Conservation (phyloP, 2,888 invertebrate species). For the Phania funesta region DNA sequence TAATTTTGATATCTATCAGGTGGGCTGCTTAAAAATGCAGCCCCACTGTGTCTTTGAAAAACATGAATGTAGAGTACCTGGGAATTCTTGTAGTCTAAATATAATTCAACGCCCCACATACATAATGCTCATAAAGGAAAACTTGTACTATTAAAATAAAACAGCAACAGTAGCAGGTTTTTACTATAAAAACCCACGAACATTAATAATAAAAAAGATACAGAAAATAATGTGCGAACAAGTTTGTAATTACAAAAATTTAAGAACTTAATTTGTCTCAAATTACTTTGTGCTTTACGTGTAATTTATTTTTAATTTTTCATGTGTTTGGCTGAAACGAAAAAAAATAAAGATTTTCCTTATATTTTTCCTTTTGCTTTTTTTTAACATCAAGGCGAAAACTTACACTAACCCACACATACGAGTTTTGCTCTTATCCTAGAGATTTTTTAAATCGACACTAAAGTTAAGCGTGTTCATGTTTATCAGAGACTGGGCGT, state of each 20-base stretch:
- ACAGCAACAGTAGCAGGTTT: neutral
- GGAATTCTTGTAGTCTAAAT: too few relatives aligned
- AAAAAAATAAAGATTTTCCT: conserved; percentile 24
- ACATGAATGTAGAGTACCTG: too few relatives aligned
- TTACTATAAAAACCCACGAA: conserved; percentile 11
- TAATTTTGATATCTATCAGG: too few relatives aligned
- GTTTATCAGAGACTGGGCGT: neutral
- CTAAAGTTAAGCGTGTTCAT: neutral
- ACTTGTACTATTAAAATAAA: conserved; percentile 27
- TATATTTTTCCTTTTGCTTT: neutral
- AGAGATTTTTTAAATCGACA: conserved; percentile 12
- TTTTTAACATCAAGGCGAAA: neutral
- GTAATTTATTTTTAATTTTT: conserved; percentile 38
- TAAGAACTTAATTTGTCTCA: conserved; percentile 71
- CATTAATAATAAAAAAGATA: neutral
- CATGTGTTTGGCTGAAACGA: conserved; percentile 32
- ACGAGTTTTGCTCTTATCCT: neutral
- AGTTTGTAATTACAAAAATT: conserved; percentile 71
- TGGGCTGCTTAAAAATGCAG: too few relatives aligned
- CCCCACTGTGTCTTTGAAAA: too few relatives aligned
- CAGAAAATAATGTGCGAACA: conserved; percentile 60
- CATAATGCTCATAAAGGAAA: conserved; percentile 2
- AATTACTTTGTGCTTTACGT: conserved; percentile 68
- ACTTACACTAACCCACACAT: neutral
- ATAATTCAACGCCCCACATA: too few relatives aligned